Base-by-base conservation (phyloP, 53 echinoderm and acorn worm species). In the Luidia sarsii region DNA sequence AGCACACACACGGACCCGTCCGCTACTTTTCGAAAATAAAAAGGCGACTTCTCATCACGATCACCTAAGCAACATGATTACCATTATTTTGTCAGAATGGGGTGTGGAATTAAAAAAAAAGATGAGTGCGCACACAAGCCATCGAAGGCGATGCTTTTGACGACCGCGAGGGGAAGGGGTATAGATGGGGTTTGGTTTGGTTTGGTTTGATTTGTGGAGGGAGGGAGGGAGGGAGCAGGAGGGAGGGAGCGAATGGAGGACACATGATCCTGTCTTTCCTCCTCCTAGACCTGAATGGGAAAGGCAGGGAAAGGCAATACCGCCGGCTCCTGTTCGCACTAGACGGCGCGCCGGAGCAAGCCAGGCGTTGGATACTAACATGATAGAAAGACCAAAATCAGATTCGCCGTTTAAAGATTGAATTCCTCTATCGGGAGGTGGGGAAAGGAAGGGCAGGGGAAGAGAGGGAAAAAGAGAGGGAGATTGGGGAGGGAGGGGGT, bases 341-440 rank as follows among this genome's bases (percentile, higher is more conserved):
- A 67, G 41, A 41, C 41, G 41, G 41, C 6, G 11, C 6, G 24
- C 5, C 37, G 41, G 48, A 77, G 77, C 60, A 77, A 77, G 31
- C 77, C 31, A 19, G 32, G 11, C 60, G 77, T 77, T 77, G 45
- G 77, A 77, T 77, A 77, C 77, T 77, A 67, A 67, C 41, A 67
- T 41, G 67, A 60, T 77, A 32, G 32, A 10, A 77, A 20, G 33
- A 31, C 33, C 34, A 38, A 77, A 77, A 77, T 77, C 77, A 61
- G 59, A 77, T 48, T 46, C 45, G 35, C n/a, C 31, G 15, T 56
- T 31, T 22, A 36, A 70, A 70, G 54, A 72, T 77, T 77, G 31
- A 33, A 57, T 77, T 59, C 60, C 60, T 46, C 29, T 25, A 19
- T 57, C 36, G 24, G 57, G 35, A 3, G 1, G 23, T n/a, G n/a